Base-by-base conservation (phyloP, 2,888 invertebrate genomes). In the Cheilosia impressa region DNA sequence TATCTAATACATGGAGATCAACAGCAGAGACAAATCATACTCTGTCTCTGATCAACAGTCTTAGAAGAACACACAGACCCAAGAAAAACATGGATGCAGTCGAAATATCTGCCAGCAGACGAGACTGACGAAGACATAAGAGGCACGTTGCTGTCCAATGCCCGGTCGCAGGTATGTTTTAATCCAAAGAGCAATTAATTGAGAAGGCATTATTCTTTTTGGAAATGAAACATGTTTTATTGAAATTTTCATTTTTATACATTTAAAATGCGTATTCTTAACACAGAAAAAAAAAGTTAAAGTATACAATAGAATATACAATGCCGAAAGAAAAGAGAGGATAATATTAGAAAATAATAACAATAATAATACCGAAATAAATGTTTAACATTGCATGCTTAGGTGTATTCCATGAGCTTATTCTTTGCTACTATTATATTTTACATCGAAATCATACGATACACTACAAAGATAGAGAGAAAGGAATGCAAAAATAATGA, bases 401-500 rank as follows among this genome's bases (percentile, higher is more conserved):
- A 78, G 65, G 57, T 71, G 63, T 79, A 72, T 53, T 79, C 53
- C 52, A 80, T 53, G 72, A 66, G 72, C 72, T 63, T 60, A 41
- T 41, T 69, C n/a, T 50, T 66, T 68, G 41, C 47, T 81, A 41
- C 41, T 53, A 45, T 10, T 38, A 68, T 52, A 58, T 47, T 68
- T 55, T 80, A 75, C 62, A 77, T 72, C 45, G 45, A 83, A 83
- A 83, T 58, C 27, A 78, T 73, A 69, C 45, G 57, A 58, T 77
- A 66, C 65, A 17, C 76, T 76, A 83, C 24, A 53, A 63, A 63
- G 55, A 50, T 57, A 71, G 55, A 69, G 62, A 79, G 41, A 84
- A 63, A 80, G 84, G 84, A 84, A 84, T 84, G 84, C 84, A 84
- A 80, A 65, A 75, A 65, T 31, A 31, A 72, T 73, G 52, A 22